Conservation (phyloP, 37 sponge, comb jelly and placozoan species). For the Dysidea cf. avara region DNA sequence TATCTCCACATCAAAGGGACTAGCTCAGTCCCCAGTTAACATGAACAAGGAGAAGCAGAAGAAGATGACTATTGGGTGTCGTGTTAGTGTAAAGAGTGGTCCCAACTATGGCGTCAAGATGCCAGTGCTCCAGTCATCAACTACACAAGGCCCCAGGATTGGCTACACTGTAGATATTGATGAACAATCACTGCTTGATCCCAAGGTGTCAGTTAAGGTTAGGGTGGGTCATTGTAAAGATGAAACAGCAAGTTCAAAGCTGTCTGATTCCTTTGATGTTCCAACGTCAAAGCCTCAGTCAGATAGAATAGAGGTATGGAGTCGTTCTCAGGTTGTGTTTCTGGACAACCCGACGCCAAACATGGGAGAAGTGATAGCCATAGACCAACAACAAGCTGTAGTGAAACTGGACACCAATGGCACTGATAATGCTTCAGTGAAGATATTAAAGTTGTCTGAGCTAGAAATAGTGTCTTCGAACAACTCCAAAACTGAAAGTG, state of each 20-base stretch:
- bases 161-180: slow-evolving; percentile 46
- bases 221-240: slow-evolving; percentile 6
- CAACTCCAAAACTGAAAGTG: not conserved
- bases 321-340: slow-evolving; percentile 56
- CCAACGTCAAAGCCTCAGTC: not conserved
- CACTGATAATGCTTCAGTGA: slow-evolving; percentile 28
- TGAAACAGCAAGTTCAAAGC: not conserved
- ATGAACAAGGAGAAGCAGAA: not conserved
- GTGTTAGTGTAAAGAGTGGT: slow-evolving; percentile 62
- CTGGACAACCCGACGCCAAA: slow-evolving; percentile 66
- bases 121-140: slow-evolving; percentile 33
- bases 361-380: slow-evolving; percentile 62
- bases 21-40: not conserved
- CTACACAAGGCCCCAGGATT: slow-evolving; percentile 57
- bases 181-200: slow-evolving; percentile 42
- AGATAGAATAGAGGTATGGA: slow-evolving; percentile 52
- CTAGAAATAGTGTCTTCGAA: slow-evolving; percentile 35
- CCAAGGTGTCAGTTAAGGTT: slow-evolving; percentile 39
- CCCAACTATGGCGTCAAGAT: slow-evolving; percentile 63
- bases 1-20: not conserved
- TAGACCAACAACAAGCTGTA: slow-evolving; percentile 66
- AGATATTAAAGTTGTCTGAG: slow-evolving; percentile 48
- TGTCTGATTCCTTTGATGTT: not conserved
- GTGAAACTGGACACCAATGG: slow-evolving; percentile 30
- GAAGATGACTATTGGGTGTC: slow-evolving; percentile 52